A percentile compares a stretch with the other conserved stretches of the same genome.
phyloP scores from a whole-genome alignment of 2,888 invertebrate genomes.

The Trichopoda pennipes region DNA sequence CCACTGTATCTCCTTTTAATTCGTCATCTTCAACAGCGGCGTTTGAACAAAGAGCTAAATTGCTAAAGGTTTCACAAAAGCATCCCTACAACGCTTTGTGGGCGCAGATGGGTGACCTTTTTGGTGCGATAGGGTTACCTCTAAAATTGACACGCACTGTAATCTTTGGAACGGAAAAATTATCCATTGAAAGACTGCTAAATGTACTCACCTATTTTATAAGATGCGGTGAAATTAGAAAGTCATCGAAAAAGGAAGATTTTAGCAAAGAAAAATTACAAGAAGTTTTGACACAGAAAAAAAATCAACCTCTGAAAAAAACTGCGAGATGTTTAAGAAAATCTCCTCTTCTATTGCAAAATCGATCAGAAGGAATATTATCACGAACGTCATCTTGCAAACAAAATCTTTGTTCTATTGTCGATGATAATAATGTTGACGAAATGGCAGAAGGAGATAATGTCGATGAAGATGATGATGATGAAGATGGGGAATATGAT shows the following conservation, averaged over 20 bases:
- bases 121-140: constrained; percentile 91
- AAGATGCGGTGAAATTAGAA: constrained; percentile 87
- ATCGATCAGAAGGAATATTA: constrained; percentile 66
- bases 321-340: constrained; percentile 58
- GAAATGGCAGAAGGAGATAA: constrained; percentile 64
- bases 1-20: constrained; percentile 84
- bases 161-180: constrained; percentile 85
- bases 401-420: constrained; percentile 76
- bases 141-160: constrained; percentile 90
- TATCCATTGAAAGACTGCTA: constrained; percentile 87
- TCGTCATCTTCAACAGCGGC: constrained; percentile 75
- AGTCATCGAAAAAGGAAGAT: constrained; percentile 81
- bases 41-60: constrained; percentile 81
- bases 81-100: constrained; percentile 93
- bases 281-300: constrained; percentile 71
- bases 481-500: constrained; percentile 60
- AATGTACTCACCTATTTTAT: constrained; percentile 93
- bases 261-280: constrained; percentile 77
- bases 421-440: constrained; percentile 65
- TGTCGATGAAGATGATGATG: constrained; percentile 48
- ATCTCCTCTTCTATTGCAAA: background rate
- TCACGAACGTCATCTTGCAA: constrained; percentile 78
- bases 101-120: constrained; percentile 93
- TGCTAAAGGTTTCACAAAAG: constrained; percentile 83
- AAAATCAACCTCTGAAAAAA: constrained; percentile 72